Percentiles rank a stretch among this genome's conserved stretches.
Conservation (phyloP, 1,140 invertebrate genomes). For the Diorhabda sublineata region DNA sequence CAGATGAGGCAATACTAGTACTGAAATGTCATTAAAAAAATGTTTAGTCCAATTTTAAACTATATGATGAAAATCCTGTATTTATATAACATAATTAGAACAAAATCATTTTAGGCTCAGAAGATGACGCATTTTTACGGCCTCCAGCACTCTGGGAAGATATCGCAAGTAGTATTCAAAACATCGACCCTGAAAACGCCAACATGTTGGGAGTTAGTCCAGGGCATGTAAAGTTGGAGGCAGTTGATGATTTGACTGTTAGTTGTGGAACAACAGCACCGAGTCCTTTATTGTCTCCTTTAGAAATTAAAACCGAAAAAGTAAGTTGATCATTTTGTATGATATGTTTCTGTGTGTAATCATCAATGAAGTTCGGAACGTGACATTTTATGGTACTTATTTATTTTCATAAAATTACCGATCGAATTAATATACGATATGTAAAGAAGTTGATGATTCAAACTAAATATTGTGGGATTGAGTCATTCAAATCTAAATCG, state of each 20-base stretch:
- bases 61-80: no score
- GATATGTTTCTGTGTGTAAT: not conserved
- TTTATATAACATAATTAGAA: not conserved
- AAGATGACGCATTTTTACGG: slow-evolving; percentile 76
- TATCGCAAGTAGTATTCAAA: slow-evolving; percentile 82
- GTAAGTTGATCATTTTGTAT: slow-evolving; percentile 21
- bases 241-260: slow-evolving; percentile 57
- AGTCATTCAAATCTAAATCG: no score
- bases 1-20: no score
- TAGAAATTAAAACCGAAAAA: slow-evolving; percentile 68
- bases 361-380: no score
- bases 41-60: no score
- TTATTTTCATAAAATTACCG: no score
- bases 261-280: slow-evolving; percentile 55
- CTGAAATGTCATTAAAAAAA: no score
- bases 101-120: slow-evolving; percentile 26
- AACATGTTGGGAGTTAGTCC: slow-evolving; percentile 67
- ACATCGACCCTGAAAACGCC: slow-evolving; percentile 83
- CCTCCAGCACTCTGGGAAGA: slow-evolving; percentile 80
- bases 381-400: no score
- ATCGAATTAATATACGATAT: no score
- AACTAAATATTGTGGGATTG: no score
- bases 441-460: no score
- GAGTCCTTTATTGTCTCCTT: slow-evolving; percentile 64
- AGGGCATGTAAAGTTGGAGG: slow-evolving; percentile 70